Evolutionary conservation across 1,140 invertebrate genomes (phyloP), one percentile per base, ranked within the genome.

Genomic region (Homarus americanus): DNA sequence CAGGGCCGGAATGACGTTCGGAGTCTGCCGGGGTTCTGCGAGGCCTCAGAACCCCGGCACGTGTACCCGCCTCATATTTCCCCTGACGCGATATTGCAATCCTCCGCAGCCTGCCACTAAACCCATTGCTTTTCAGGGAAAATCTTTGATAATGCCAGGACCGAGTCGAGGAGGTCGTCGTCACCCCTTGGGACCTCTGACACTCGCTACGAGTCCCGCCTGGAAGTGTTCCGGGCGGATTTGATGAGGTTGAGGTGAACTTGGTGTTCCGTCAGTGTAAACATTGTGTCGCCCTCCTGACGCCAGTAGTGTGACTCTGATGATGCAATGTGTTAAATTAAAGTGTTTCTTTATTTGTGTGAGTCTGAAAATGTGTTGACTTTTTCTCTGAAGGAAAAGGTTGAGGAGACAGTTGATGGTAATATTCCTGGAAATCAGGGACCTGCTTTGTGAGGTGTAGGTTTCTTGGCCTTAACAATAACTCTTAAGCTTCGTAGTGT

Each of bases 101-200:
- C 2, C 7, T 10, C 15, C 38, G 5, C 9, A 24, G 32, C 9
- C 63, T 28, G 24, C 4, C 5, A 69, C 63, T 69, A 69, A 69
- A 69, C 63, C 63, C 24, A 69, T 69, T 69, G 63, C 63, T 69
- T 69, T 69, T 69, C 63, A 69, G 63, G 63, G n/a, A 28, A 69
- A 28, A 28, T 32, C 1, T 69, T 69, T 69, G 63, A 69, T 69
- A 69, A 69, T 69, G 63, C n/a, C n/a, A 24, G 28, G 12, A 69
- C 9, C 0, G 28, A 69, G n/a, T 32, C 7, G 63, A 32, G 63
- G 28, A 69, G 63, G 63, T 7, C 7, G 63, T 69, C 17, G 63
- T 12, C 17, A 32, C n/a, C 17, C 24, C 63, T 69, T 69, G n/a
- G 0, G 63, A 69, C n/a, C 63, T 69, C n/a, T 69, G 63, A 28